These are phyloP conservation scores for Xyrichtys novacula DNA, from an alignment of 2,797 vertebrate species.

Conservation along the genomic window DNA sequence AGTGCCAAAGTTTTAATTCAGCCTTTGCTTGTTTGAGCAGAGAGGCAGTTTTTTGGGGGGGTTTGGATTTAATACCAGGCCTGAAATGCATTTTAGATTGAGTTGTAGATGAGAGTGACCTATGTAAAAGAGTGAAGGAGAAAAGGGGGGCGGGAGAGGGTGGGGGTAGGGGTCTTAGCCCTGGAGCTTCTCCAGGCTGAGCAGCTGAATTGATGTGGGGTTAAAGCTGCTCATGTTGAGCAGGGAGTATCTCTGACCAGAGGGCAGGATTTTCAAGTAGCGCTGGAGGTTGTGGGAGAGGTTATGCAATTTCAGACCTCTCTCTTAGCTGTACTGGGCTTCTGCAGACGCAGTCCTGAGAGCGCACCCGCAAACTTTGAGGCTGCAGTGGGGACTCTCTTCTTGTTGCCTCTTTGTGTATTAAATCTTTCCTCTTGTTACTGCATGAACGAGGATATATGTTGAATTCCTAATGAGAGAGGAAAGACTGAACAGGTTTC, in stretches of 20 bases:
- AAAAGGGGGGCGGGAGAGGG: background rate
- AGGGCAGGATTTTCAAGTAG: conserved; percentile 54
- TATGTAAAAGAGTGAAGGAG: background rate
- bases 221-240: conserved; percentile 42
- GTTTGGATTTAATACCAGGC: no score
- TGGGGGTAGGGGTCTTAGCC: background rate
- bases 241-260: conserved; percentile 42
- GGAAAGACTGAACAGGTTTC: no score
- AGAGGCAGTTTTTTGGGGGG: background rate
- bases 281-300: conserved; percentile 59
- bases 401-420: background rate
- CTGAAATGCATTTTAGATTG: background rate
- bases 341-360: conserved; percentile 1
- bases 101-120: background rate
- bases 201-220: conserved; percentile 39
- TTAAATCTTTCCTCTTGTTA: conserved; percentile 9
- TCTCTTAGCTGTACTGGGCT: conserved; percentile 16
- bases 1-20: background rate
- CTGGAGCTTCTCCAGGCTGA: conserved; percentile 25
- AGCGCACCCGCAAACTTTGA: conserved; percentile 21
- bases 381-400: background rate
- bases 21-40: background rate
- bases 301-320: conserved; percentile 38
- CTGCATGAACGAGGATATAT: conserved; percentile 25
- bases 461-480: background rate